Conservation (phyloP, 2,888 invertebrate species). For the Athrips mouffetella region DNA sequence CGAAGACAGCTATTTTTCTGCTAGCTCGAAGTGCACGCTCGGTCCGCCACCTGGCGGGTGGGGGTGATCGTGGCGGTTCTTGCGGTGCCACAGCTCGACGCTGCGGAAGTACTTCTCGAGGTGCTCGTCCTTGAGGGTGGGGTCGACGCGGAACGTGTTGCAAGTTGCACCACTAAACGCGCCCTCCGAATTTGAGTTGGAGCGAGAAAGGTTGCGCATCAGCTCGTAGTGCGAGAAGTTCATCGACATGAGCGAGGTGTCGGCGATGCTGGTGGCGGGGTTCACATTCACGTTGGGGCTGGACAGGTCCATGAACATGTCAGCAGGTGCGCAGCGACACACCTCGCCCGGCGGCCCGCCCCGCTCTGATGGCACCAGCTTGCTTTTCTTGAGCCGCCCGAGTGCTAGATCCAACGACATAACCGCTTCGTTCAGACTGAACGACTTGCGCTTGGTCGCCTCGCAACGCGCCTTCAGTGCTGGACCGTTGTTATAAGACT, state of each 20-base stretch:
- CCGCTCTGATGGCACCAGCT: slow-evolving; percentile 44
- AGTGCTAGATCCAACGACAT: slow-evolving; percentile 53
- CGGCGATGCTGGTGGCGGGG: slow-evolving; percentile 38
- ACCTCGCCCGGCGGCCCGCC: not conserved
- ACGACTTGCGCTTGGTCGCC: slow-evolving; percentile 50
- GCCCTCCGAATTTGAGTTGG: slow-evolving; percentile 60
- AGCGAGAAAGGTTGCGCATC: slow-evolving; percentile 57
- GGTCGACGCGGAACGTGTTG: slow-evolving; percentile 30
- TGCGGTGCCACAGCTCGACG: slow-evolving; percentile 56
- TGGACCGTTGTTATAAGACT: slow-evolving; percentile 36
- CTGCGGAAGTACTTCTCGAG: slow-evolving; percentile 65
- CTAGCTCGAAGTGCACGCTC: slow-evolving; percentile 32
- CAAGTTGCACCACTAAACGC: slow-evolving; percentile 53
- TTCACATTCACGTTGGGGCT: slow-evolving; percentile 32
- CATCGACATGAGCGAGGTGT: slow-evolving; percentile 58
- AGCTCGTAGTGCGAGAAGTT: slow-evolving; percentile 69
- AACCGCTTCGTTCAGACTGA: slow-evolving; percentile 52
- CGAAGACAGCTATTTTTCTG: slow-evolving; percentile 34
- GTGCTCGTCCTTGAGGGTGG: slow-evolving; percentile 53
- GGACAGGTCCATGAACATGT: slow-evolving; percentile 45
- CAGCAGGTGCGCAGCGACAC: slow-evolving; percentile 22
- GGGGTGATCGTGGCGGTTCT: slow-evolving; percentile 28
- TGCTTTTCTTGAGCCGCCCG: slow-evolving; percentile 55
- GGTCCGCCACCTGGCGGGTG: slow-evolving; percentile 29
- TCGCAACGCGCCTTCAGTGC: slow-evolving; percentile 35